phyloP scores from a whole-genome alignment of 2,797 vertebrate species.

The Leuciscus waleckii region DNA sequence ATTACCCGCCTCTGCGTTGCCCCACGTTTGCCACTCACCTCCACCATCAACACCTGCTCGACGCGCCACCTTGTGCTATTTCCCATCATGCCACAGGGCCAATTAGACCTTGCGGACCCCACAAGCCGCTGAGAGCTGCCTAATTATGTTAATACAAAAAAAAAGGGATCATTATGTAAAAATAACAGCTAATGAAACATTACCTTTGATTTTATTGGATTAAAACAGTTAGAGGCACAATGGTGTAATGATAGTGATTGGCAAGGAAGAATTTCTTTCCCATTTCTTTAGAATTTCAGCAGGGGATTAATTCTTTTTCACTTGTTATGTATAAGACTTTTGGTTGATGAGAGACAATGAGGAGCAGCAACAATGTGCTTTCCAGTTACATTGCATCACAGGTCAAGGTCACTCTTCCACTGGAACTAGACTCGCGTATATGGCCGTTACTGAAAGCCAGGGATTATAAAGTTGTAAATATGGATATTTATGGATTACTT shows the following conservation, averaged over 20 bases:
- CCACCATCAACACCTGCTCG: slow-evolving; percentile 89
- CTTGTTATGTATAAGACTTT: not conserved
- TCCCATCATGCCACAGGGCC: slow-evolving; percentile 80
- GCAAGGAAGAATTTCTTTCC: slow-evolving; percentile 2
- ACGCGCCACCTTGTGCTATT: slow-evolving; percentile 79
- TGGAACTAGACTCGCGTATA: too few relatives aligned
- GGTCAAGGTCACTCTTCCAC: too few relatives aligned
- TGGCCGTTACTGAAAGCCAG: too few relatives aligned
- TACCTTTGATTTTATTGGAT: slow-evolving; percentile 87
- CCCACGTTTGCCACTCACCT: slow-evolving; percentile 90
- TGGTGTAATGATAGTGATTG: slow-evolving; percentile 65
- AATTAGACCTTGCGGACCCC: slow-evolving; percentile 83
- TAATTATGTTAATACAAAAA: slow-evolving; percentile 87
- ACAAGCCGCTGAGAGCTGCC: slow-evolving; percentile 76
- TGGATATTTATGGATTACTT: too few relatives aligned
- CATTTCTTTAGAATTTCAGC: not conserved
- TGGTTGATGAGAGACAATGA: too few relatives aligned
- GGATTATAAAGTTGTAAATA: too few relatives aligned
- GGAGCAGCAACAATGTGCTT: not conserved
- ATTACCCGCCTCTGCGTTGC: slow-evolving; percentile 87
- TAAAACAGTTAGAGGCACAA: slow-evolving; percentile 81
- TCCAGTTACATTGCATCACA: too few relatives aligned
- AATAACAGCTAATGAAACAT: slow-evolving; percentile 85
- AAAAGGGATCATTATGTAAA: slow-evolving; percentile 86
- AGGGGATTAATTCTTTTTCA: not conserved